Evolutionary conservation across 1,140 invertebrate species (phyloP).

Genomic region (Thalassaphorura encarpata): DNA sequence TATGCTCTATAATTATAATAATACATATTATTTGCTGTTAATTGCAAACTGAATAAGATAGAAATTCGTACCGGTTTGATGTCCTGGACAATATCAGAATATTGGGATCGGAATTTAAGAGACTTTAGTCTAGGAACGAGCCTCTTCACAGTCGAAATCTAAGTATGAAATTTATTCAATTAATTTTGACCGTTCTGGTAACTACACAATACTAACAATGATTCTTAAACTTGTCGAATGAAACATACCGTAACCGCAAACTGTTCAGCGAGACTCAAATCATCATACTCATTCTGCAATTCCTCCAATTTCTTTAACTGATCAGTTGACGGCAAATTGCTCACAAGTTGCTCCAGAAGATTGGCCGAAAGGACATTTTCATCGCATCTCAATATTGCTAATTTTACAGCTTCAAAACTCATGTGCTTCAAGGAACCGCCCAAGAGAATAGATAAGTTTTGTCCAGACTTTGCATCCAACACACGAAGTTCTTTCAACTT

Average conservation of each 20-base stretch:
- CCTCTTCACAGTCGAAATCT: slow-evolving; percentile 73
- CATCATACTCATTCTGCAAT: slow-evolving; percentile 62
- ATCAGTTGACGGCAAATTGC: slow-evolving; percentile 81
- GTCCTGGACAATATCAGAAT: slow-evolving; percentile 71
- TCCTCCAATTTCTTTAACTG: slow-evolving; percentile 72
- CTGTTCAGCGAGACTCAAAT: slow-evolving; percentile 86
- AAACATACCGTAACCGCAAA: slow-evolving; percentile 80
- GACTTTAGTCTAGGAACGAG: slow-evolving; percentile 76
- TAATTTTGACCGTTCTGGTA: slow-evolving; percentile 9
- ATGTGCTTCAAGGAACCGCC: slow-evolving; percentile 82
- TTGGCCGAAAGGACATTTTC: slow-evolving; percentile 68
- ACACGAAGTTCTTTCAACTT: slow-evolving; percentile 79
- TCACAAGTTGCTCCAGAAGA: slow-evolving; percentile 70
- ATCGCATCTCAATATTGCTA: slow-evolving; percentile 74
- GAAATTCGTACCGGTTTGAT: slow-evolving; percentile 68
- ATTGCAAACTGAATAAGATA: background rate
- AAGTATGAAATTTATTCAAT: background rate
- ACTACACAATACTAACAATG: too few relatives aligned
- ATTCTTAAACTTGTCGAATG: background rate
- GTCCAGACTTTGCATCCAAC: slow-evolving; percentile 81
- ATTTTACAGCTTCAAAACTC: slow-evolving; percentile 72
- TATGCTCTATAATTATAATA: slow-evolving; percentile 60
- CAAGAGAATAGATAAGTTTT: slow-evolving; percentile 88
- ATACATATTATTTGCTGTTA: background rate
- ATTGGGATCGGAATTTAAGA: slow-evolving; percentile 79